Base-by-base conservation (phyloP, 2,888 invertebrate genomes). In the Euzetes globulus region DNA sequence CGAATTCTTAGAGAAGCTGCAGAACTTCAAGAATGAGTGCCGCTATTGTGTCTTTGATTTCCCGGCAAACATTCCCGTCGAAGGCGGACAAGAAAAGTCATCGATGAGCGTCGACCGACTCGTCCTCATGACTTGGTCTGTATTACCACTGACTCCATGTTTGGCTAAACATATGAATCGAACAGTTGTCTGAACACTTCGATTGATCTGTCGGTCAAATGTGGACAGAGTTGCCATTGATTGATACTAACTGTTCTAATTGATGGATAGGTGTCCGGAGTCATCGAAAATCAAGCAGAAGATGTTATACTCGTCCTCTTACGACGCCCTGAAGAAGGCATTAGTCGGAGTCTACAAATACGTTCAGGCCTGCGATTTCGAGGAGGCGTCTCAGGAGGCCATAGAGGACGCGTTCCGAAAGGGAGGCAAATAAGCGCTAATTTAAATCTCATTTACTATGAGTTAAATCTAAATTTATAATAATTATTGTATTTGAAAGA, bases 31-130 rank as follows among this genome's bases (percentile, higher is more conserved):
- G 50, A 91, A 91, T 73, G 96, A 98, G 85, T 99, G 98, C 87
- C 93, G 98, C 86, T 99, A 98, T 85, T 97, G 96, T 78, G 89
- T 94, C 73, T 98, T 92, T 85, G 98, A 99, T 85, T 97, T 97
- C 83, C 79, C 79, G 68, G 78, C 78, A 72, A 77, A 77, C 73
- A 77, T 79, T 76, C 76, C 78, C 60, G 79, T 78, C 50, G 79
- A 79, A 74, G 79, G 78, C 27, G 76, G 76, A 29, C 76, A 77
- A 41, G 79, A 79, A 72, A 78, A 78, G 70, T 75, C 78, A 17
- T 75, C 77, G 9, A 79, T 79, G 78, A 77, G 79, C 71, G 78
- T 79, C 22, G 79, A 79, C 75, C 77, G 79, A 75, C 77, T 79
- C 45, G 73, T 97, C 88, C 89, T 96, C 83, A 94, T 97, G 92